Conservation (phyloP, 1,140 invertebrate genomes). For the Drosophila neocordata region DNA sequence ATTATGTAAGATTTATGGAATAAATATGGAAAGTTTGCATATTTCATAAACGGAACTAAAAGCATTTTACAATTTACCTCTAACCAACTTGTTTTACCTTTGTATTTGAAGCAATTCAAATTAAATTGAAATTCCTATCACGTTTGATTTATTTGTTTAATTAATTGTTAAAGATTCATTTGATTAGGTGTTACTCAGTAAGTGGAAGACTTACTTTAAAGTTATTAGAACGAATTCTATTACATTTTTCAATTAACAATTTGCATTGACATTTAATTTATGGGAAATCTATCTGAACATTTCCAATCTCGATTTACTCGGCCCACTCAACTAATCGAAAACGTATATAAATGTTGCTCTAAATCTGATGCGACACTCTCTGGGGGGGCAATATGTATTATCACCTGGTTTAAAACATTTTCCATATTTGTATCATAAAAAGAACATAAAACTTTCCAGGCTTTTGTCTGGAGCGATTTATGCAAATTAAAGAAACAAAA, state of each 20-base stretch:
- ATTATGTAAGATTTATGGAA: too few relatives aligned
- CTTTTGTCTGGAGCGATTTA: slow-evolving; percentile 55
- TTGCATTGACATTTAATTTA: slow-evolving; percentile 66
- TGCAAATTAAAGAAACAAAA: slow-evolving; percentile 45
- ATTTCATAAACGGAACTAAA: too few relatives aligned
- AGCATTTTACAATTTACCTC: too few relatives aligned
- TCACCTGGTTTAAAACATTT: slow-evolving; percentile 25
- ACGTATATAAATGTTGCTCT: slow-evolving; percentile 39
- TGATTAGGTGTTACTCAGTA: slow-evolving; percentile 39
- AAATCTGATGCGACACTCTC: slow-evolving; percentile 45
- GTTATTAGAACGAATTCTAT: slow-evolving; percentile 7
- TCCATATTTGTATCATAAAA: slow-evolving; percentile 49
- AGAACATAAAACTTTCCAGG: slow-evolving; percentile 22
- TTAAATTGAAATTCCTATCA: slow-evolving; percentile 12
- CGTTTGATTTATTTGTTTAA: slow-evolving; percentile 69
- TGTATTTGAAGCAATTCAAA: too few relatives aligned
- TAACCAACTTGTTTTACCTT: too few relatives aligned
- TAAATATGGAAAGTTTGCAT: too few relatives aligned
- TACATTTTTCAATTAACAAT: slow-evolving; percentile 52
- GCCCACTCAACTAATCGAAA: slow-evolving; percentile 5
- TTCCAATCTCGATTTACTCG: slow-evolving; percentile 9
- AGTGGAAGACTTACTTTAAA: slow-evolving; percentile 37
- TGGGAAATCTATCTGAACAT: slow-evolving; percentile 57
- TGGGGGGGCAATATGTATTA: slow-evolving; percentile 53
- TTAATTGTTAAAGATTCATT: slow-evolving; percentile 60